Evolutionary conservation across 1,140 invertebrate genomes (phyloP), one percentile per base, ranked within the genome.

Genomic region (Armadillidium nasatum): DNA sequence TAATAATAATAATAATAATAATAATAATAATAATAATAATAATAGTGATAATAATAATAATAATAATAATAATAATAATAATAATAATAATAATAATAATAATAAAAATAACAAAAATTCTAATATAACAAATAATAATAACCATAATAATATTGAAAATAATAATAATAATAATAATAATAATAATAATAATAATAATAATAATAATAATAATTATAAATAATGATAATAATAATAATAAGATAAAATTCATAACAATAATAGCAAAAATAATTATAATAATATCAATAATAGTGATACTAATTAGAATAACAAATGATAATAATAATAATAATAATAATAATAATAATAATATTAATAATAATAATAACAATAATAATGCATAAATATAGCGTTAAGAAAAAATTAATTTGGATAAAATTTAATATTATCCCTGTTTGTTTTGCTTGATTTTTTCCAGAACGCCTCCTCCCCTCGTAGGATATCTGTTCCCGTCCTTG

Each of bases 401-500:
- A 7, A 33, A 10, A 33, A 72, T 23, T 7, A 7, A 44, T 10
- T 72, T 70, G 10, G 10, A 15, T 43, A 9, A 4, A 23, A 21
- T 23, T 7, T 21, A 9, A 70, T n/a, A n/a, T 19, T n/a, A 68
- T 11, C 23, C n/a, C 11, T 15, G 21, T 33, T n/a, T 23, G 15
- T n/a, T 21, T 19, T 19, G 9, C 19, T 19, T n/a, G n/a, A 10
- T n/a, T 23, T 68, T 73, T 50, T 72, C 0, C 80, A 81, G 80
- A 77, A 66, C 22, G 73, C 79, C 60, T 77, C 79, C 19, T 85
- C 86, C 2, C 87, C 87, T 0, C 83, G 87, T 13, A 83, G 87
- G 21, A 86, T 87, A n/a, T 85, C 86, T 7, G 86, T 88, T 71
- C 87, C 87, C 0, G 86, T 88, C 19, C 81, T 88, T 13, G 87